Base-by-base conservation (phyloP, 2,888 invertebrate species). In the Cynaeus angustus region DNA sequence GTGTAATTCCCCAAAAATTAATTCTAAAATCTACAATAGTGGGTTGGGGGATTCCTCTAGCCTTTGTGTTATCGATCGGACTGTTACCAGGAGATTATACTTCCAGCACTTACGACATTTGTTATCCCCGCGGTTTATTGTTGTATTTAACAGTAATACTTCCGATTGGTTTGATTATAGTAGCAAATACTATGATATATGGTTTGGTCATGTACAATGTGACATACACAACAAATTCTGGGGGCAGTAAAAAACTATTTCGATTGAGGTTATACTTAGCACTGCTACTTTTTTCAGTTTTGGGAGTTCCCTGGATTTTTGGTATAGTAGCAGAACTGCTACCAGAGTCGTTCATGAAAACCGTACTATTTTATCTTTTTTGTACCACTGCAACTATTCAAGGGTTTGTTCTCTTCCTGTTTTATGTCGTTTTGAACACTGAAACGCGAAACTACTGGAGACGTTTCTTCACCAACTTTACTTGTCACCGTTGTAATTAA, bases 221-320 rank as follows among this genome's bases (percentile, higher is more conserved):
- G 10, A 87, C 33, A 1, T 6, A 41, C 13, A 41, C 7, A 10
- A 41, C 9, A 5, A 12, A 13, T 70, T 66, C 77, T 28, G 64
- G 74, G 12, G 74, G 74, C 21, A 74, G 70, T 30, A 87, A 87
- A 62, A 81, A 86, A 69, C 86, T 88, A 69, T 85, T 88, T 0
- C 75, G 87, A 26, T 83, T 88, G 4, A 89, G 90, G 77, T 85
- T 89, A 3, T 87, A 88, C 30, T 86, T 90, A 26, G 89, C 88
- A 45, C 87, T 89, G 73, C 78, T 90, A 41, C 81, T 90, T 14
- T 90, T 89, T 59, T 90, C 89, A 71, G 83, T 90, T 16, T 87
- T 90, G 64, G 90, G 90, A 5, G 78, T 90, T 13, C 89, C 90
- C 1, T 90, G 90, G 90, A 70, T 89, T 8, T 89, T 90, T 76